phyloP scores from a whole-genome alignment of 2,888 invertebrate genomes.

The Morpho achilles region DNA sequence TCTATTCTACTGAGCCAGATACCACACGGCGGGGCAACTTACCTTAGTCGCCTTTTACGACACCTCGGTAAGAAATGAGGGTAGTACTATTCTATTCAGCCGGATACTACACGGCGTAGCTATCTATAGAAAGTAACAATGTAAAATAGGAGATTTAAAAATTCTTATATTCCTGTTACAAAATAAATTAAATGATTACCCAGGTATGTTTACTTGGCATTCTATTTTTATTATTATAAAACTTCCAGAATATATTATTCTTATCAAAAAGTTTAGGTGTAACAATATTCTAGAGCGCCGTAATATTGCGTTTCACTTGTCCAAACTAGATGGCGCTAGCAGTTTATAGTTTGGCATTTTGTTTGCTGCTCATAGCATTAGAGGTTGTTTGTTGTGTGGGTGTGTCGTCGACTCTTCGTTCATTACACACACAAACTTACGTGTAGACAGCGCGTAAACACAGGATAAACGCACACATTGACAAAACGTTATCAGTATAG shows the following conservation, averaged over 20 bases:
- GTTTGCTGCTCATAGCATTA: conserved; percentile 28
- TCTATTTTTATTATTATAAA: no score
- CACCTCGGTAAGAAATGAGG: no score
- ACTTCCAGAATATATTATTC: background rate
- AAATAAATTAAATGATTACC: no score
- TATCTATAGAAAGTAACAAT: no score
- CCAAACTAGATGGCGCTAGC: conserved; percentile 63
- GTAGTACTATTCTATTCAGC: no score
- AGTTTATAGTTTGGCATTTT: conserved; percentile 47
- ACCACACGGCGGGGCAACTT: no score
- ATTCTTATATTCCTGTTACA: no score
- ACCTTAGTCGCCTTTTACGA: no score
- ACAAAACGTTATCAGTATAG: conserved; percentile 19
- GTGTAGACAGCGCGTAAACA: conserved; percentile 34
- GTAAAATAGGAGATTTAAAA: no score
- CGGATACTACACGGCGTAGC: no score
- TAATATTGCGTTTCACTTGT: conserved; percentile 36
- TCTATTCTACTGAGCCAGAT: no score
- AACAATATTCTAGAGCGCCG: conserved; percentile 42
- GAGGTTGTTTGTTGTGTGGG: conserved; percentile 36
- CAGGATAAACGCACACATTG: conserved; percentile 35
- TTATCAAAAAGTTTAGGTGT: conserved; percentile 34
- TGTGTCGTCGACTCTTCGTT: conserved; percentile 36
- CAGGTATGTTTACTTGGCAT: no score
- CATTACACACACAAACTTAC: conserved; percentile 34